phyloP scores from a whole-genome alignment of 2,113 vertebrate species.

The Toxotes chatareus region DNA sequence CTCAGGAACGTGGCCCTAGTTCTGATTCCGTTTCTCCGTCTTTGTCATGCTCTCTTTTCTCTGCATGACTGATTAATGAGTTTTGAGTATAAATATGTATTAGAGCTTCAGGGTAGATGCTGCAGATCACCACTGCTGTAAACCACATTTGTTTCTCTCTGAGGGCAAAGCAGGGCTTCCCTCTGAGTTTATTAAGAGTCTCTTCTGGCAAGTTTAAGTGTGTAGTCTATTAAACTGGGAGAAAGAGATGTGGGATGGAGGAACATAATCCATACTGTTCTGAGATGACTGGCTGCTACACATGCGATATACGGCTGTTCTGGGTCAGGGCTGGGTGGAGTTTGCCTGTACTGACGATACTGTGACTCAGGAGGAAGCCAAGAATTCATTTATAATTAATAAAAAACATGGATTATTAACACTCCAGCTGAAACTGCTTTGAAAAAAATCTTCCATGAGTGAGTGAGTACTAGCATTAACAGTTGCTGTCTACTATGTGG shows the following conservation, averaged over 20 bases:
- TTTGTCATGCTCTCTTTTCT: constrained; percentile 39
- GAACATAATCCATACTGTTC: constrained; percentile 33
- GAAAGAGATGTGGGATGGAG: constrained; percentile 33
- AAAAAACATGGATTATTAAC: constrained; percentile 56
- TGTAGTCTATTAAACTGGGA: constrained; percentile 52
- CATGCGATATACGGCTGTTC: neutral
- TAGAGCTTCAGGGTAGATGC: constrained; percentile 56
- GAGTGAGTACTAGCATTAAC: neutral
- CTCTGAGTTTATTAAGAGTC: constrained; percentile 57
- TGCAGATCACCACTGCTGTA: constrained; percentile 54
- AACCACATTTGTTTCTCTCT: constrained; percentile 61
- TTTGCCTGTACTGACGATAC: constrained; percentile 40
- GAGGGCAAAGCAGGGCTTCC: constrained; percentile 35
- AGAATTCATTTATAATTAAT: constrained; percentile 54
- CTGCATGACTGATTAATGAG: constrained; percentile 57
- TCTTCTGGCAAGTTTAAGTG: constrained; percentile 69
- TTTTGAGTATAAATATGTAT: constrained; percentile 71
- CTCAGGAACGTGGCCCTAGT: constrained; percentile 13
- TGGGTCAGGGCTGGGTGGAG: constrained; percentile 10
- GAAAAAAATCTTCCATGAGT: constrained; percentile 35
- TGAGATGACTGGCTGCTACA: constrained; percentile 18
- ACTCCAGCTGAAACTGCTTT: constrained; percentile 31
- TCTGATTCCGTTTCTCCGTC: constrained; percentile 19
- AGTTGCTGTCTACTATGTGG: neutral
- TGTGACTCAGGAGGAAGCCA: constrained; percentile 33